phyloP scores from a whole-genome alignment of 2,797 vertebrate genomes.

The Anabas testudineus region DNA sequence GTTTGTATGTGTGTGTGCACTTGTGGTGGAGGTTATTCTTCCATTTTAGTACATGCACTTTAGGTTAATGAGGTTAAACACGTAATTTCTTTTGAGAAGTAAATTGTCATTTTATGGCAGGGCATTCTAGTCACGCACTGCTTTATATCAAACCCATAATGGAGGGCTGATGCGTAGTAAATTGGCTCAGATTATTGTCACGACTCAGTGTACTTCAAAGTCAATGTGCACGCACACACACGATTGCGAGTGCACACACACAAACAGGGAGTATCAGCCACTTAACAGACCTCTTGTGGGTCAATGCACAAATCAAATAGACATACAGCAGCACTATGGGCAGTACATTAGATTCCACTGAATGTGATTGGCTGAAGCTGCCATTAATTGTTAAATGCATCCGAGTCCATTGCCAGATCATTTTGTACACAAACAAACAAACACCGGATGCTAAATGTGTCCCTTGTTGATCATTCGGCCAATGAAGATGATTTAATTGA shows the following conservation, averaged over 20 bases:
- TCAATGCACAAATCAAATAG: constrained; percentile 84
- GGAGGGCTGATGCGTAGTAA: constrained; percentile 82
- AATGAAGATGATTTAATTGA: constrained; percentile 66
- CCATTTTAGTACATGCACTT: constrained; percentile 69
- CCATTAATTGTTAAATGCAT: constrained; percentile 71
- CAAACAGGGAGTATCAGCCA: constrained; percentile 67
- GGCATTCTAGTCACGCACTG: constrained; percentile 80
- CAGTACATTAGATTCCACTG: constrained; percentile 58
- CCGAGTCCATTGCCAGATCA: constrained; percentile 52
- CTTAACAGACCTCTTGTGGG: constrained; percentile 79
- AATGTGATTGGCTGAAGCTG: constrained; percentile 64
- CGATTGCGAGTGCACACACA: constrained; percentile 5
- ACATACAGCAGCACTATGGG: constrained; percentile 71
- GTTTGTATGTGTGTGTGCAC: constrained; percentile 37
- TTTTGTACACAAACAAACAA: constrained; percentile 52
- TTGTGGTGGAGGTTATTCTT: constrained; percentile 48
- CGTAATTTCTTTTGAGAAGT: constrained; percentile 72
- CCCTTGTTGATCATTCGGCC: constrained; percentile 59
- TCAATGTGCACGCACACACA: constrained; percentile 49
- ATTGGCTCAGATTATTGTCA: constrained; percentile 82
- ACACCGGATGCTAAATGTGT: constrained; percentile 51
- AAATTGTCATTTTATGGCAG: constrained; percentile 80
- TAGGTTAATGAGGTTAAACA: constrained; percentile 84
- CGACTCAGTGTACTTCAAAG: constrained; percentile 81
- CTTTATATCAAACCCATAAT: constrained; percentile 83